A percentile compares a stretch with the other conserved stretches of the same genome.
These are phyloP conservation scores for Knipowitschia caucasica DNA, from an alignment of 2,797 vertebrate genomes.

Conservation along the genomic window DNA sequence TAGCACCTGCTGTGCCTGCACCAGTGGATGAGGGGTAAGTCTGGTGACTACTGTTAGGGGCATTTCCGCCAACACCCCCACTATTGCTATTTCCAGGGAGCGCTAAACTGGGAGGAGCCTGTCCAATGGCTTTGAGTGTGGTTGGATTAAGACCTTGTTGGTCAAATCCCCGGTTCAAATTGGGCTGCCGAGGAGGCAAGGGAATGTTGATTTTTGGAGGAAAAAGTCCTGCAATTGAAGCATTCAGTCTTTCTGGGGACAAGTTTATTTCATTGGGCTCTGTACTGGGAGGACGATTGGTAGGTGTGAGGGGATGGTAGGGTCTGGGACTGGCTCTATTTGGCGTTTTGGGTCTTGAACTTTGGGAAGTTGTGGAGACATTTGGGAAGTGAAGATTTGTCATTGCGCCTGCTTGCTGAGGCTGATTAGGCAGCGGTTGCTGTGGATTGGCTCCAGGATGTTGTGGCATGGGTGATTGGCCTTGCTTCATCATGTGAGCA, in stretches of 20 bases:
- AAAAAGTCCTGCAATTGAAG: slow-evolving; percentile 96
- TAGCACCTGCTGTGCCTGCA: slow-evolving; percentile 74
- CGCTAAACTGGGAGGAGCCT: slow-evolving; percentile 88
- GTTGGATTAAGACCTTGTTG: slow-evolving; percentile 98
- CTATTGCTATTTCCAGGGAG: slow-evolving; percentile 77
- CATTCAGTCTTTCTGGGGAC: slow-evolving; percentile 96
- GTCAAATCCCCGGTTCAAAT: slow-evolving; percentile 93
- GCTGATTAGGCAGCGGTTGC: slow-evolving; percentile 81
- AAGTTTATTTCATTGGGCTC: slow-evolving; percentile 98
- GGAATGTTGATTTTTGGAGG: slow-evolving; percentile 99
- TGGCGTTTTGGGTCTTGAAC: slow-evolving; percentile 95
- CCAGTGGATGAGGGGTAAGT: slow-evolving; percentile 76
- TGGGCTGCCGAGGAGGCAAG: slow-evolving; percentile 90
- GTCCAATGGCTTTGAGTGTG: slow-evolving; percentile 97
- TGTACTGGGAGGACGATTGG: slow-evolving; percentile 96
- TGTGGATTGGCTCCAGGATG: slow-evolving; percentile 88
- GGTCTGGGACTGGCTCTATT: slow-evolving; percentile 96
- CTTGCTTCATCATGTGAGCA: slow-evolving; percentile 89
- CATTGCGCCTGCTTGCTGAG: slow-evolving; percentile 82
- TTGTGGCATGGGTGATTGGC: slow-evolving; percentile 80
- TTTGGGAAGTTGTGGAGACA: slow-evolving; percentile 88
- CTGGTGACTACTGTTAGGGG: slow-evolving; percentile 77
- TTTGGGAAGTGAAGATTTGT: slow-evolving; percentile 88
- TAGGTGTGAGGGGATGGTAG: slow-evolving; percentile 94
- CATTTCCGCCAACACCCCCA: slow-evolving; percentile 58